phyloP scores from a whole-genome alignment of 2,113 vertebrate genomes.

The Paratilapia polleni region DNA sequence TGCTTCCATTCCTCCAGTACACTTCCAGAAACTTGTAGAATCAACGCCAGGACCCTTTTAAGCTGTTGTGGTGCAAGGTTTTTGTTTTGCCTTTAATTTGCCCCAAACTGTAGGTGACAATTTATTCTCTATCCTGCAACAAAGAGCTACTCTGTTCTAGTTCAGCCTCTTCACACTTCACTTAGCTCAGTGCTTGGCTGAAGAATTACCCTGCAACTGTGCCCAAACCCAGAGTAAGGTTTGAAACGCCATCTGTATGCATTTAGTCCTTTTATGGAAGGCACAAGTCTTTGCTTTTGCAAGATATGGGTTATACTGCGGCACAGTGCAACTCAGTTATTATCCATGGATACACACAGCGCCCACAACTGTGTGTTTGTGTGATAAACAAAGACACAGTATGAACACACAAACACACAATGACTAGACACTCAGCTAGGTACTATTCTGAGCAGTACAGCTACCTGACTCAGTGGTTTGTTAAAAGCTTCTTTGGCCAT shows the following conservation, averaged over 20 bases:
- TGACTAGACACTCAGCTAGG: constrained; percentile 28
- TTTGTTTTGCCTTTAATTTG: not conserved
- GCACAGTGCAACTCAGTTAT: not conserved
- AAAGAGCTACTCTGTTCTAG: constrained; percentile 16
- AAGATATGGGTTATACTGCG: not conserved
- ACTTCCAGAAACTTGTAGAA: not conserved
- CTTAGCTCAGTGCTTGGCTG: not conserved
- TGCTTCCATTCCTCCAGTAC: not conserved
- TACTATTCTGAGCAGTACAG: constrained; percentile 30
- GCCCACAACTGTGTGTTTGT: constrained; percentile 11
- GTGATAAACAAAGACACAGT: constrained; percentile 36
- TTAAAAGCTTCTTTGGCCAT: constrained; percentile 3
- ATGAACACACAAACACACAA: constrained; percentile 13
- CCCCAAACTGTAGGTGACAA: not conserved
- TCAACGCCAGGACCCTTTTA: not conserved
- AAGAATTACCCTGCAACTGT: constrained; percentile 10
- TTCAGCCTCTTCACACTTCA: constrained; percentile 13
- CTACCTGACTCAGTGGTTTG: constrained; percentile 67
- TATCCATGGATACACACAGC: constrained; percentile 6
- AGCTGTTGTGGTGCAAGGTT: not conserved
- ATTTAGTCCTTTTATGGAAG: not conserved
- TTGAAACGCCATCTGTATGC: not conserved
- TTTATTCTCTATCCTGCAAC: not conserved
- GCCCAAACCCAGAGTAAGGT: not conserved
- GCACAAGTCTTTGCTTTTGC: not conserved